Conservation (phyloP, 2,113 vertebrate species). For the Canis aureus region DNA sequence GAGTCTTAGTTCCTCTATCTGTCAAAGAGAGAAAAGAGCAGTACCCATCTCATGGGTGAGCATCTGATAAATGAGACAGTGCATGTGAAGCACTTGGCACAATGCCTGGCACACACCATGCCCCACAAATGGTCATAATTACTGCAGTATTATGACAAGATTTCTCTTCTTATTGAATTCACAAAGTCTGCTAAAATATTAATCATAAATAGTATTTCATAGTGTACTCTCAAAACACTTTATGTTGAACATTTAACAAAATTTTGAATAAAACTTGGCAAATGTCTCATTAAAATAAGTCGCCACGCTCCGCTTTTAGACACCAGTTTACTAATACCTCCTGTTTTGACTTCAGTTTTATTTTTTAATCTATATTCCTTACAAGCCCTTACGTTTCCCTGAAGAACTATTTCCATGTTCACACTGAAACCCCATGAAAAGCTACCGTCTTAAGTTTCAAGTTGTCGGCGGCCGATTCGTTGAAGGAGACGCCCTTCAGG, state of each 20-base stretch:
- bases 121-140: not conserved
- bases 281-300: constrained; percentile 30
- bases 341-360: constrained; percentile 1
- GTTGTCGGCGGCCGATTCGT: constrained; percentile 97
- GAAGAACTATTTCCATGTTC: constrained; percentile 56
- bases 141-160: not conserved
- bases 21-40: not conserved
- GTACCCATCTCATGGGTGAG: not conserved
- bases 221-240: constrained; percentile 16
- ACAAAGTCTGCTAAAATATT: not conserved
- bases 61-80: not conserved
- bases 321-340: not conserved
- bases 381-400: not conserved
- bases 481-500: constrained; percentile 98
- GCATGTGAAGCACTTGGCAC: not conserved
- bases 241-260: constrained; percentile 41
- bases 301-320: not conserved
- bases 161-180: not conserved
- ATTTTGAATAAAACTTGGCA: not conserved
- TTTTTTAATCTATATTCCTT: constrained; percentile 57
- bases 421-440: constrained; percentile 46
- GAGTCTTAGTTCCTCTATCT: not conserved
- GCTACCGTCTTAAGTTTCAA: constrained; percentile 98
- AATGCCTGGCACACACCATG: not conserved
- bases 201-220: not conserved